Percentiles rank a stretch among this genome's conserved stretches.
Evolutionary conservation across 2,888 invertebrate species (phyloP).

Genomic region (Serripes groenlandicus): DNA sequence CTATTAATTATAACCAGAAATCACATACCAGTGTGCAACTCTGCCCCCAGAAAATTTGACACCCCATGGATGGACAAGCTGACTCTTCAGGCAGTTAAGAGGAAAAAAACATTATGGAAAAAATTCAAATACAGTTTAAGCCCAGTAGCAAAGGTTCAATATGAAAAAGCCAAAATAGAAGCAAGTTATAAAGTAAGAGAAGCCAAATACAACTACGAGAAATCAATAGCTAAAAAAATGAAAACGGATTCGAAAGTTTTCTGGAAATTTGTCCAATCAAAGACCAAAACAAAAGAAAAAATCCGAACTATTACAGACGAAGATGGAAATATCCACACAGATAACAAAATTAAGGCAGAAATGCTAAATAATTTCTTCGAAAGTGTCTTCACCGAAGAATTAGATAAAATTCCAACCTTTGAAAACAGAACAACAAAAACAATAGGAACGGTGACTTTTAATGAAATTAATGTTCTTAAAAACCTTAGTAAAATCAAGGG

Average conservation of each 20-base stretch:
- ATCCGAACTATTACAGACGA: neutral
- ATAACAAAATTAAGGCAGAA: neutral
- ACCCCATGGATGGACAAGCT: constrained; percentile 22
- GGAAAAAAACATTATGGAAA: too few relatives aligned
- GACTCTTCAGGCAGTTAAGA: too few relatives aligned
- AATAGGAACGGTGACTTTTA: neutral
- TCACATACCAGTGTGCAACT: constrained; percentile 17
- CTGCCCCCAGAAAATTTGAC: neutral
- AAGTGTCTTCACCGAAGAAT: constrained; percentile 16
- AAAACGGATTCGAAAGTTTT: neutral
- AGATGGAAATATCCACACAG: neutral
- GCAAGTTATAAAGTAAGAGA: constrained; percentile 8
- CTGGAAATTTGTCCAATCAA: neutral
- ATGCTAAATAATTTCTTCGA: neutral
- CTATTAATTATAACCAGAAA: constrained; percentile 3
- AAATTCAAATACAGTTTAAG: too few relatives aligned
- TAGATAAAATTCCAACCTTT: constrained; percentile 11
- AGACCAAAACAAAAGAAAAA: constrained; percentile 4
- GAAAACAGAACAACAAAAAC: constrained; percentile 2
- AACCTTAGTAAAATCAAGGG: neutral
- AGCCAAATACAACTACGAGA: constrained; percentile 4
- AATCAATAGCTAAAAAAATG: neutral
- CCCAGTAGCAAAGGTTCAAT: neutral
- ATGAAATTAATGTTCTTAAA: neutral
- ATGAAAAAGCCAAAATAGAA: neutral